Percentiles rank a stretch among this genome's conserved stretches.
Evolutionary conservation across 2,113 vertebrate species (phyloP).

Genomic region (Petrocephalus microphthalmus): DNA sequence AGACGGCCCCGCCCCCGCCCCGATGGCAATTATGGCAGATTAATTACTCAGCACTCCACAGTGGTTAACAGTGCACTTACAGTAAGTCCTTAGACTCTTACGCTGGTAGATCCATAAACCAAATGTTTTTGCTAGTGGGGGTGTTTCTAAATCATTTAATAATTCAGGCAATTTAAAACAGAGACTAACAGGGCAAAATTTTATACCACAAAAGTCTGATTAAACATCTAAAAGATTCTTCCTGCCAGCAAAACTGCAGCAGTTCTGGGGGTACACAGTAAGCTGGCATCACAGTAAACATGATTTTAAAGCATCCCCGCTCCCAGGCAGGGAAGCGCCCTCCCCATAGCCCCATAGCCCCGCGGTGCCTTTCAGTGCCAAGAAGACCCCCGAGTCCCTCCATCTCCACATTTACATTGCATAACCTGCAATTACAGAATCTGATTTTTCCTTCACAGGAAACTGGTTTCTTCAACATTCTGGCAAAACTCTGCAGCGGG

Average conservation of each 20-base stretch:
- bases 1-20: not conserved
- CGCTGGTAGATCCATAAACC: not conserved
- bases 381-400: not conserved
- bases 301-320: not conserved
- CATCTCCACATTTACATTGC: not conserved
- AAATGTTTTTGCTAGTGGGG: not conserved
- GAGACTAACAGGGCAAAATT: not conserved
- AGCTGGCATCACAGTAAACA: not conserved
- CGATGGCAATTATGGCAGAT: not conserved
- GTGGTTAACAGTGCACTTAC: not conserved
- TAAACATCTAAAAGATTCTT: not conserved
- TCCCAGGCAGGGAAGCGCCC: not conserved
- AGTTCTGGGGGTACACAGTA: not conserved
- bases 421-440: not conserved
- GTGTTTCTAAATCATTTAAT: not conserved
- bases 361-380: not conserved
- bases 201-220: no score
- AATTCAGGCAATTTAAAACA: not conserved
- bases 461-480: not conserved
- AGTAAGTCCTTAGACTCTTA: not conserved
- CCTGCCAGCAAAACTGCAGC: not conserved
- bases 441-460: not conserved
- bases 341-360: not conserved
- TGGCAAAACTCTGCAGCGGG: not conserved
- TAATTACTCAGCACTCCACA: slow-evolving; percentile 3